These are phyloP conservation scores for Neosilurus mollespiculum DNA, from an alignment of 2,797 vertebrate species.

Conservation along the genomic window DNA sequence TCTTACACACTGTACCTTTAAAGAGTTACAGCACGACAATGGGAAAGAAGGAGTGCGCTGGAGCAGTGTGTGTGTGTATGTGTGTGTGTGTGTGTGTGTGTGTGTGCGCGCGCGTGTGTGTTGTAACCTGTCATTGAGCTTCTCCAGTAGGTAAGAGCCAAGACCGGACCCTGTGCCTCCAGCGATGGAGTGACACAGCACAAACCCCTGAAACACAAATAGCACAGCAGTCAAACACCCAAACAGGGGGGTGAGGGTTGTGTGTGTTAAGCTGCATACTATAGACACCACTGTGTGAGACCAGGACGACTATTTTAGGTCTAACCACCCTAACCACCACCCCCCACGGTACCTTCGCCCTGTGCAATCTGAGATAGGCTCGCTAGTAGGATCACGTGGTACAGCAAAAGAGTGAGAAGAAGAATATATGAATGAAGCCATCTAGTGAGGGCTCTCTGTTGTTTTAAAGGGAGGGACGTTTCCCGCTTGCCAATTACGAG, in stretches of 20 bases:
- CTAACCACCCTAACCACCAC: too few species aligned
- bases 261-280: conserved; percentile 40
- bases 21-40: conserved; percentile 7
- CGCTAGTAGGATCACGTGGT: too few species aligned
- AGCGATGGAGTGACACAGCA: conserved; percentile 94
- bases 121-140: conserved; percentile 91
- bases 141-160: conserved; percentile 92
- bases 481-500: conserved; percentile 60
- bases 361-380: too few species aligned
- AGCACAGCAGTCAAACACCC: conserved; percentile 32
- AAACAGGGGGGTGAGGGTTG: too few species aligned
- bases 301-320: conserved; percentile 17
- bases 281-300: background rate
- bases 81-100: conserved; percentile 11
- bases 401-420: too few species aligned
- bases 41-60: background rate
- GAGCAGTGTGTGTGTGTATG: background rate
- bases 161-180: conserved; percentile 92
- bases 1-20: too few species aligned
- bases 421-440: too few species aligned
- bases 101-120: conserved; percentile 26
- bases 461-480: too few species aligned
- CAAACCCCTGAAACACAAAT: conserved; percentile 82
- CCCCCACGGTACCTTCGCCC: too few species aligned
- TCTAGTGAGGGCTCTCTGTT: too few species aligned